These are phyloP conservation scores for Nansenia antarctica DNA, from an alignment of 2,113 vertebrate genomes.

Conservation along the genomic window DNA sequence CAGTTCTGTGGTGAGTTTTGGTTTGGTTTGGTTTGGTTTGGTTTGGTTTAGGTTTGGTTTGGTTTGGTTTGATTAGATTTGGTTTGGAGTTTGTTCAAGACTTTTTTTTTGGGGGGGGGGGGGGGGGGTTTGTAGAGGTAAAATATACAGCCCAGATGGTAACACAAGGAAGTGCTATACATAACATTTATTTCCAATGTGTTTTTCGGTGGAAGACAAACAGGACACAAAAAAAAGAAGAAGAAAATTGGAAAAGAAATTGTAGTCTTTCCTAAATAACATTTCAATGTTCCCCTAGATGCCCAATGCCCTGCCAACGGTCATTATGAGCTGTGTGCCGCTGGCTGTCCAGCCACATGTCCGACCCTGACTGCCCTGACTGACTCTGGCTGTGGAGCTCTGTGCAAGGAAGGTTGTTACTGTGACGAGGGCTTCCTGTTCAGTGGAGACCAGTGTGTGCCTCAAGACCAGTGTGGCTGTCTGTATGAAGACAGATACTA, in stretches of 20 bases:
- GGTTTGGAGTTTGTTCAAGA: too few relatives aligned
- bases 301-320: conserved; percentile 41
- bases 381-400: conserved; percentile 35
- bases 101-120: too few relatives aligned
- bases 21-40: too few relatives aligned
- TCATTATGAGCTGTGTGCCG: conserved; percentile 58
- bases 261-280: too few relatives aligned
- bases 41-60: too few relatives aligned
- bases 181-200: too few relatives aligned
- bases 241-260: too few relatives aligned
- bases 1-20: conserved; percentile 74
- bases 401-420: conserved; percentile 56
- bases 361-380: conserved; percentile 17
- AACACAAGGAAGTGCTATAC: too few relatives aligned
- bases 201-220: conserved; percentile 71
- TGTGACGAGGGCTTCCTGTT: conserved; percentile 58
- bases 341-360: conserved; percentile 42
- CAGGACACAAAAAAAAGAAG: too few relatives aligned
- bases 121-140: too few relatives aligned
- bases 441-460: conserved; percentile 66
- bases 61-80: too few relatives aligned
- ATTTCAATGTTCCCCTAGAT: conserved; percentile 23
- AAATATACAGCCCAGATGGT: too few relatives aligned
- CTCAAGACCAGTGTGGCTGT: conserved; percentile 67
- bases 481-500: conserved; percentile 61